Conservation (phyloP, 2,888 invertebrate species). For the Drosophila macrospina region DNA sequence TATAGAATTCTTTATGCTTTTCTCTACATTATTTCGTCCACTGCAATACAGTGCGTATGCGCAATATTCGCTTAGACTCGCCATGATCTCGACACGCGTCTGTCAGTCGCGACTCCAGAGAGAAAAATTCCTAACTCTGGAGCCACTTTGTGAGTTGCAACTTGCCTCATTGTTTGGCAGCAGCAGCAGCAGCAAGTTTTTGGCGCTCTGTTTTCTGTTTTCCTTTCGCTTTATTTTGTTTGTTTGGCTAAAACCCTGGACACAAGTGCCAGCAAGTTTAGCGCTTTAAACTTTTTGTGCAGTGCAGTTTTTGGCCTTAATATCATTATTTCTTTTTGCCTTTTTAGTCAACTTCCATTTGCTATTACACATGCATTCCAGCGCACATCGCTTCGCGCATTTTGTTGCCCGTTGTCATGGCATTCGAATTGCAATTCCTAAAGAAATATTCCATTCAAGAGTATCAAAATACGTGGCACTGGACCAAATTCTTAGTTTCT, state of each 20-base stretch:
- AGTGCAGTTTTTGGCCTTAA: slow-evolving; percentile 55
- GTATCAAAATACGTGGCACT: slow-evolving; percentile 55
- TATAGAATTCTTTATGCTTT: not conserved
- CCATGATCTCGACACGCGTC: slow-evolving; percentile 1
- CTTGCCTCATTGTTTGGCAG: slow-evolving; percentile 23
- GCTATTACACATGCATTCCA: slow-evolving; percentile 53
- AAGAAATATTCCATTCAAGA: slow-evolving; percentile 59
- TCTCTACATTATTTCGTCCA: not conserved
- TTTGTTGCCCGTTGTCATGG: slow-evolving; percentile 34
- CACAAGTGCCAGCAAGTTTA: slow-evolving; percentile 52
- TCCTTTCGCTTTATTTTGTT: not conserved
- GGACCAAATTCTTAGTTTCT: slow-evolving; percentile 19
- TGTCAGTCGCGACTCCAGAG: slow-evolving; percentile 8
- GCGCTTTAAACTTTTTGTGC: slow-evolving; percentile 51
- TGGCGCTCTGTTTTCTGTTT: not conserved
- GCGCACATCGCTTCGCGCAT: slow-evolving; percentile 19
- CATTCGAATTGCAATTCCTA: slow-evolving; percentile 61
- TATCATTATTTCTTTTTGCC: slow-evolving; percentile 49
- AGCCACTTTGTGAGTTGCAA: slow-evolving; percentile 50
- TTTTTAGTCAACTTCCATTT: slow-evolving; percentile 22
- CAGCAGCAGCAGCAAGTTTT: slow-evolving; percentile 17
- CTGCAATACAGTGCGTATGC: slow-evolving; percentile 45
- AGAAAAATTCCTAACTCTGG: slow-evolving; percentile 51
- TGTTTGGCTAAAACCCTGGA: slow-evolving; percentile 27
- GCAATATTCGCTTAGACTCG: slow-evolving; percentile 23